phyloP scores from a whole-genome alignment of 2,888 invertebrate genomes.

The Drosophila formosana region DNA sequence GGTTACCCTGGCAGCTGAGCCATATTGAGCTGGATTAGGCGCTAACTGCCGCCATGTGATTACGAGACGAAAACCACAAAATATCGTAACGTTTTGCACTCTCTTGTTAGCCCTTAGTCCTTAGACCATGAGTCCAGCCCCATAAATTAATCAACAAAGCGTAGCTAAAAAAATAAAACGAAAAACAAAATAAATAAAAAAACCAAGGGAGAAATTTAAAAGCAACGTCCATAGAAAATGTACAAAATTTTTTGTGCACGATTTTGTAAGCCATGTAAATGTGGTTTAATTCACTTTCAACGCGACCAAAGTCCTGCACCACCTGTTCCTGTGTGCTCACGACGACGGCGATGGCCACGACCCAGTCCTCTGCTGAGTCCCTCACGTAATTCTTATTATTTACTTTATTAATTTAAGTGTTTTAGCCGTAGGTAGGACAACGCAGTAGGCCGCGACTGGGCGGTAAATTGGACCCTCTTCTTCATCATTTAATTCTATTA shows the following conservation, averaged over 20 bases:
- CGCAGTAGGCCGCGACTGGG: conserved; percentile 9
- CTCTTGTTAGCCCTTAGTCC: conserved; percentile 1
- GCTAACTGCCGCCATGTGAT: conserved; percentile 73
- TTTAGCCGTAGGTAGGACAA: conserved; percentile 54
- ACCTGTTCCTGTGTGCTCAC: conserved; percentile 14
- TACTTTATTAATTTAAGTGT: conserved; percentile 83
- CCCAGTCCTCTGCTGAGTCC: conserved; percentile 8
- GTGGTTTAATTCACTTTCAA: conserved; percentile 78
- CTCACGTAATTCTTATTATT: conserved; percentile 74
- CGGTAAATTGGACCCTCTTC: conserved; percentile 31
- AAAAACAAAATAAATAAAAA: conserved; percentile 5
- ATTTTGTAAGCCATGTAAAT: conserved; percentile 70
- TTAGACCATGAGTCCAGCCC: conserved; percentile 10
- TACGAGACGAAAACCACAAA: conserved; percentile 50
- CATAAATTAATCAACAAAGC: conserved; percentile 75
- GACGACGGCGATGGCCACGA: neutral
- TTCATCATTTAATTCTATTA: conserved; percentile 80
- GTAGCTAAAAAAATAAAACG: conserved; percentile 8
- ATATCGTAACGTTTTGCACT: conserved; percentile 33
- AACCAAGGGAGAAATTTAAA: conserved; percentile 16
- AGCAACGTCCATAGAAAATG: conserved; percentile 14
- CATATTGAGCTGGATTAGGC: conserved; percentile 76
- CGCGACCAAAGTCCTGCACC: conserved; percentile 25
- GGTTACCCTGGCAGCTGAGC: conserved; percentile 57
- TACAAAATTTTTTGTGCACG: conserved; percentile 9